Evolutionary conservation across 2,797 vertebrate species (phyloP).

Genomic region (Characodon lateralis): DNA sequence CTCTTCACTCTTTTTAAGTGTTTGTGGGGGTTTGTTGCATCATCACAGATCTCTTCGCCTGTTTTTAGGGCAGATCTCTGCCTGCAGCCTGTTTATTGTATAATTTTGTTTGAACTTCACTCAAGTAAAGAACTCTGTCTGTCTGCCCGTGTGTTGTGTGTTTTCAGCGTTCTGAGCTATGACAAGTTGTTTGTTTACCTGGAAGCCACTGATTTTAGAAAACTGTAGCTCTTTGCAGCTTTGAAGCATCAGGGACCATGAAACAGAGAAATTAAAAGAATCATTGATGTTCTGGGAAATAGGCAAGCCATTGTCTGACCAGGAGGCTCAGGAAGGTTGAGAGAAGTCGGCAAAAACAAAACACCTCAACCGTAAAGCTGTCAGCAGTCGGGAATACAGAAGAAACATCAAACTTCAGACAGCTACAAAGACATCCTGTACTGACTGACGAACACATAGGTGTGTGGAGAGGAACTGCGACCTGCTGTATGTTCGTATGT

Average conservation of each 20-base stretch:
- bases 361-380: conserved; percentile 12
- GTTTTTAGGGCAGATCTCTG: background rate
- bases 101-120: background rate
- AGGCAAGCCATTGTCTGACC: background rate
- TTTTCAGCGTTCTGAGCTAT: background rate
- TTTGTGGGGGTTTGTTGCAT: background rate
- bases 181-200: conserved; percentile 8
- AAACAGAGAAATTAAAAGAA: conserved; percentile 16
- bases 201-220: conserved; percentile 13
- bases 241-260: background rate
- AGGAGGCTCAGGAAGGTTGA: background rate
- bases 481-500: background rate
- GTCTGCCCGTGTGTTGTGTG: background rate
- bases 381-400: conserved; percentile 3
- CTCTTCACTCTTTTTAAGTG: background rate
- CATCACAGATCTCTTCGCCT: background rate
- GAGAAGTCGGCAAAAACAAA: conserved; percentile 13
- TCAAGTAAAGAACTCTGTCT: background rate
- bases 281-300: conserved; percentile 26
- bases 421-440: conserved; percentile 7
- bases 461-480: background rate
- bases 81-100: conserved; percentile 11
- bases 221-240: conserved; percentile 2
- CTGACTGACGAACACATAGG: background rate
- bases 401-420: conserved; percentile 10